Evolutionary conservation across 2,888 invertebrate species (phyloP), one percentile per base, ranked within the genome.

Genomic region (Nymphalis polychloros): DNA sequence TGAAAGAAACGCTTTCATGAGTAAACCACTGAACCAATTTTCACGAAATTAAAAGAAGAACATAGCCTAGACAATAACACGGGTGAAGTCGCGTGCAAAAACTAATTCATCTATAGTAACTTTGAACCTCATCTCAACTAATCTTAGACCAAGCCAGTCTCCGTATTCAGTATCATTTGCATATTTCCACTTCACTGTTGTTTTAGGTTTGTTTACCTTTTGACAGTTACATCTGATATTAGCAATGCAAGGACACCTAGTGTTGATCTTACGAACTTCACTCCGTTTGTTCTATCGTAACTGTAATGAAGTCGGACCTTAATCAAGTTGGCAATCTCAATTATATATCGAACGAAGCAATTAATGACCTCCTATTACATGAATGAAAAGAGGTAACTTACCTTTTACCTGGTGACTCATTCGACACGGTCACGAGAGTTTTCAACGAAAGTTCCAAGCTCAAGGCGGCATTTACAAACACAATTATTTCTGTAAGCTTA

Each of bases 201-300:
- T 59, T 71, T 55, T 63, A 68, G 64, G 68, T 52, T 65, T 63
- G 70, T 68, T 68, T 63, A 63, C 53, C 62, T 64, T 71, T 71
- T 68, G 68, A 64, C 63, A 71, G 70, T 65, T 68, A 66, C 66
- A 66, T 59, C 35, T 55, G 66, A 63, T 52, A 69, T 69, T 66
- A 69, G 68, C 48, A 49, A 53, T 20, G 64, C 55, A n/a, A 31
- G 27, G 50, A 46, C 59, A 62, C 52, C 68, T 63, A 48, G 20
- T 71, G 63, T 71, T 68, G 65, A 71, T 68, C 53, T 68, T 63
- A 8, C n/a, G 59, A 35, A 52, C 23, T 63, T 50, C 17, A 64
- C 57, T 41, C 31, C 62, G 52, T 60, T 67, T 55, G 63, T 52
- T 82, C 78, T 78, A 74, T 69, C 72, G 73, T 69, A 68, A 41